Evolutionary conservation across 2,797 vertebrate species (phyloP), one percentile per base, ranked within the genome.

Genomic region (Anas bernieri): DNA sequence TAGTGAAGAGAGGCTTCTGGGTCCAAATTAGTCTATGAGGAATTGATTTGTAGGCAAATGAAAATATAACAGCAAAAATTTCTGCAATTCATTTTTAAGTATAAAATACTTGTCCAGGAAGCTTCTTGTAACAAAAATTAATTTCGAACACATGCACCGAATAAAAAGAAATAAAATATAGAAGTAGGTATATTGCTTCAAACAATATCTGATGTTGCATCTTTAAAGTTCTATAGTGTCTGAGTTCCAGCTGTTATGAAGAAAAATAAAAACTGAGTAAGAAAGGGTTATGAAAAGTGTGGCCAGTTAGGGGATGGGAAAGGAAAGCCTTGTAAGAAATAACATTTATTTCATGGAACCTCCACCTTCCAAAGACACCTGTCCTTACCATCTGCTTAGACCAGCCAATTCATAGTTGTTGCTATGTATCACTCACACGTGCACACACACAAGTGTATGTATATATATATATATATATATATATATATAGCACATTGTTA

Each of bases 111-210:
- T 89, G 72, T 63, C 46, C 33, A 17, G 31, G 56, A 26, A 94
- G 90, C 95, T n/a, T 74, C 56, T 83, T 86, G 43, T 11, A 95
- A 75, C 23, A 79, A 93, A 79, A 92, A 48, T 94, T 78, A 93
- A 96, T 92, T 94, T 85, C 78, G 55, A 94, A 69, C 81, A 59
- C 28, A 43, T 55, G 15, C 16, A 62, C 48, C 79, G 31, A 55
- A 88, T 56, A 21, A 91, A 77, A 55, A 67, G 41, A 23, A 58
- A 46, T 59, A 63, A 64, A 46, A 69, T 11, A 16, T 4, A 70
- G 35, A 50, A 68, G 46, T 13, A 46, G 25, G 12, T 20, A 70
- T 17, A 28, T 88, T 5, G 6, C 43, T 85, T 91, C 48, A 48
- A 55, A 45, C 48, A 69, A 52, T 11, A 33, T 43, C 75, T 70